These are phyloP conservation scores for Sebastes oblongus DNA, from an alignment of 2,797 vertebrate genomes.

Conservation along the genomic window DNA sequence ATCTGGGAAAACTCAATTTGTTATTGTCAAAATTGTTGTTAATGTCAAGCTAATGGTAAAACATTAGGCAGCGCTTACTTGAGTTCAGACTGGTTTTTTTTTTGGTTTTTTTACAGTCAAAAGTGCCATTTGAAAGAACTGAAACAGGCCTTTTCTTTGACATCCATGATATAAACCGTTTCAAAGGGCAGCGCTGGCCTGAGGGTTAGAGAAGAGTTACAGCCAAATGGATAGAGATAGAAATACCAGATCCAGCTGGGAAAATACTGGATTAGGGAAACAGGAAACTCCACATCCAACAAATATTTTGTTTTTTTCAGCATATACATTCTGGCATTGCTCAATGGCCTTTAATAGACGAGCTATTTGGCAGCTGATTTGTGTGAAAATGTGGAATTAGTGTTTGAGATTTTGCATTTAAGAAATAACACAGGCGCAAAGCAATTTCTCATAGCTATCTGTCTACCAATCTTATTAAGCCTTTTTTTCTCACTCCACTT, in stretches of 20 bases:
- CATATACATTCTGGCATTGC: neutral
- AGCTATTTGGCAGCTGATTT: constrained; percentile 4
- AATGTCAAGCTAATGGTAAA: neutral
- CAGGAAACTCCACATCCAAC: neutral
- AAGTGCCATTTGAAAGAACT: neutral
- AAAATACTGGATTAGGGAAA: neutral
- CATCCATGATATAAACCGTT: constrained; percentile 2
- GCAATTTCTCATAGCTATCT: neutral
- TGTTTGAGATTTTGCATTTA: neutral
- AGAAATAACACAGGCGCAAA: neutral
- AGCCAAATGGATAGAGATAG: neutral
- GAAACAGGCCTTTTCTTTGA: constrained; percentile 9
- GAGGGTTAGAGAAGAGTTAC: neutral
- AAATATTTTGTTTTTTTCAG: neutral
- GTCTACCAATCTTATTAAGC: neutral
- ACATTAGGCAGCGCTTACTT: neutral
- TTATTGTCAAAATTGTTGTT: neutral
- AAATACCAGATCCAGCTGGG: constrained; percentile 5
- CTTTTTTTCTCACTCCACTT: neutral
- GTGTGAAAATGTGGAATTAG: constrained; percentile 15
- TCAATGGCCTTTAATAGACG: neutral
- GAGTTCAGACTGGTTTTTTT: neutral
- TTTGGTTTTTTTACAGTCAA: neutral
- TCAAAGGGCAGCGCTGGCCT: constrained; percentile 16
- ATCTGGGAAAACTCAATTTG: neutral